phyloP scores from a whole-genome alignment of 2,113 vertebrate species.

The Seriola quinqueradiata region DNA sequence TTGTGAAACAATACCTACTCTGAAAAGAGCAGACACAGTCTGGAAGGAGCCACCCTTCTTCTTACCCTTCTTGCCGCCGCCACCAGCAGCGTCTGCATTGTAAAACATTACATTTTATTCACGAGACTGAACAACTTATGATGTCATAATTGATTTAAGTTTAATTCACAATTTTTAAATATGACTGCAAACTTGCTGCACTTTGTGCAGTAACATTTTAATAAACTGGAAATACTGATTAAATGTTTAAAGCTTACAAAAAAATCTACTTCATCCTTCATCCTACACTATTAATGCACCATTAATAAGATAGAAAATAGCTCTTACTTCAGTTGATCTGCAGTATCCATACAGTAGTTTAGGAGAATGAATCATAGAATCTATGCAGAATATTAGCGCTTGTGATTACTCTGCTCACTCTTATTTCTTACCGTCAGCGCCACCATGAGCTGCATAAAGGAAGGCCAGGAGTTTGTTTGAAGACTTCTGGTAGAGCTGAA shows the following conservation, averaged over 20 bases:
- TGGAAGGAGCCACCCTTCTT: constrained; percentile 79
- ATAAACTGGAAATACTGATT: no score
- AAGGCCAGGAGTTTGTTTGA: constrained; percentile 61
- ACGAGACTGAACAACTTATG: no score
- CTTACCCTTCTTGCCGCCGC: constrained; percentile 65
- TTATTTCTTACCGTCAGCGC: constrained; percentile 43
- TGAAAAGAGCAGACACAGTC: constrained; percentile 77
- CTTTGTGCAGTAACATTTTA: no score
- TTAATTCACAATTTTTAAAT: no score
- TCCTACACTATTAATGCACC: no score
- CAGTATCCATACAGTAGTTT: background rate
- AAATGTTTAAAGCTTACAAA: no score
- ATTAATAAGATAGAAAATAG: no score
- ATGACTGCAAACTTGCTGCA: no score
- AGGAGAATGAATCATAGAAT: background rate
- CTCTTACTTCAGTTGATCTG: no score
- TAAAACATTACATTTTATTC: background rate
- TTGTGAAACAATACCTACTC: constrained; percentile 47
- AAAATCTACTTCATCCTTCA: no score
- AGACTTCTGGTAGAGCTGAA: constrained; percentile 84
- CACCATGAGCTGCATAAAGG: constrained; percentile 57
- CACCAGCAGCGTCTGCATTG: constrained; percentile 21
- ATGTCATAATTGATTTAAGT: no score
- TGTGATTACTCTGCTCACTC: background rate
- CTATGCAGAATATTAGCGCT: background rate